Evolutionary conservation across 2,797 vertebrate species (phyloP).

Genomic region (Syndactyla subalaris): DNA sequence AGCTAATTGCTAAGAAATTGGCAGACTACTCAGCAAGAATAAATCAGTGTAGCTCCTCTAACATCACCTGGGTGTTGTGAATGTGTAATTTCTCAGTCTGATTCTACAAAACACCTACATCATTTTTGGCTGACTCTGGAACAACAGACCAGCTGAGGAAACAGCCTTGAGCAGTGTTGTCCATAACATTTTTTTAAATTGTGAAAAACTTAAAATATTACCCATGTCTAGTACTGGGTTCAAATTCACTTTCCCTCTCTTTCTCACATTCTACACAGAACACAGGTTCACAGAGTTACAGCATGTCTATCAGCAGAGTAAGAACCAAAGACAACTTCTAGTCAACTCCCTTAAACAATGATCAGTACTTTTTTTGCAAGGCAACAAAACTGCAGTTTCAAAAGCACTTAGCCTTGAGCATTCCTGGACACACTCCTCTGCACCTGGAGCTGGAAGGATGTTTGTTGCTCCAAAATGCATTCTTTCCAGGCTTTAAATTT

Average conservation of each 20-base stretch:
- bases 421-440: slow-evolving; percentile 4
- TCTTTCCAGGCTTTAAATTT: slow-evolving; percentile 58
- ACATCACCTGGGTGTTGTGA: background rate
- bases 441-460: slow-evolving; percentile 25
- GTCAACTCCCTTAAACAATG: background rate
- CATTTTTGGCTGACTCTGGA: background rate
- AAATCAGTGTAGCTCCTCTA: background rate
- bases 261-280: background rate
- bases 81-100: background rate
- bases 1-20: background rate
- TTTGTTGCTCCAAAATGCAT: background rate
- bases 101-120: background rate
- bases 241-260: background rate
- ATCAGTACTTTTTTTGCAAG: background rate
- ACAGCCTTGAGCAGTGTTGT: background rate
- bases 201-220: background rate
- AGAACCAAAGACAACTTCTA: background rate
- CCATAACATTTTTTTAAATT: background rate
- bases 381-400: background rate
- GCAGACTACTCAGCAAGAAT: background rate
- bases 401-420: background rate
- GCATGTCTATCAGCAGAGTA: background rate
- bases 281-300: background rate
- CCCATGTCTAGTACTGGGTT: background rate
- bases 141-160: background rate